Evolutionary conservation across 1,140 invertebrate genomes (phyloP).

Genomic region (Zophobas atratus): DNA sequence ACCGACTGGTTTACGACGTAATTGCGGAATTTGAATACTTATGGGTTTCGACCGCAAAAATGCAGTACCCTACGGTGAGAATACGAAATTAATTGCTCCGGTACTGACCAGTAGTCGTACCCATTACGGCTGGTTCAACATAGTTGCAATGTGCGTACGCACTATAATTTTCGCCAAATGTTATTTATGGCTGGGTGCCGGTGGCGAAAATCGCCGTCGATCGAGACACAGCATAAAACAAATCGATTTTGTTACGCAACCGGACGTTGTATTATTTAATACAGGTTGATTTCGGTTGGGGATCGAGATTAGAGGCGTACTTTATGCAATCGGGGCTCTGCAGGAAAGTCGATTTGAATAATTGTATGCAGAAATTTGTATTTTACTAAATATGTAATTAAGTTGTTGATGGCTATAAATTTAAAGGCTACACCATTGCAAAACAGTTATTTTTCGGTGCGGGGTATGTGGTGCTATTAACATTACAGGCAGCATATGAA

Average conservation of each 20-base stretch:
- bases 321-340: not conserved
- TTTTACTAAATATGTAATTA: not conserved
- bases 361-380: conserved; percentile 7
- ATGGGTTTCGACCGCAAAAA: too few species aligned
- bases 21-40: conserved; percentile 26
- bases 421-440: not conserved
- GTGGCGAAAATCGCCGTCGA: not conserved
- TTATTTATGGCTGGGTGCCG: not conserved
- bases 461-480: too few species aligned
- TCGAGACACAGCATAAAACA: not conserved
- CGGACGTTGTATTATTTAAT: conserved; percentile 12
- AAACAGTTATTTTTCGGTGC: too few species aligned
- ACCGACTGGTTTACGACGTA: not conserved
- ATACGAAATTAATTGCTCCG: conserved; percentile 35
- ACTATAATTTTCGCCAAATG: conserved; percentile 14
- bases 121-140: not conserved
- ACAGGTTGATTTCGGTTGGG: not conserved
- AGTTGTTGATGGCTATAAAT: not conserved
- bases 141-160: conserved; percentile 7
- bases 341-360: conserved; percentile 6
- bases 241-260: conserved; percentile 7
- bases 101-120: conserved; percentile 12
- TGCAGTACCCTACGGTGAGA: not conserved
- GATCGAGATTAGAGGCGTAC: not conserved
- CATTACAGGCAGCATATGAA: too few species aligned